Evolutionary conservation across 64 coral and sea anemone genomes (phyloP).

Genomic region (Stichodactyla mertensii): DNA sequence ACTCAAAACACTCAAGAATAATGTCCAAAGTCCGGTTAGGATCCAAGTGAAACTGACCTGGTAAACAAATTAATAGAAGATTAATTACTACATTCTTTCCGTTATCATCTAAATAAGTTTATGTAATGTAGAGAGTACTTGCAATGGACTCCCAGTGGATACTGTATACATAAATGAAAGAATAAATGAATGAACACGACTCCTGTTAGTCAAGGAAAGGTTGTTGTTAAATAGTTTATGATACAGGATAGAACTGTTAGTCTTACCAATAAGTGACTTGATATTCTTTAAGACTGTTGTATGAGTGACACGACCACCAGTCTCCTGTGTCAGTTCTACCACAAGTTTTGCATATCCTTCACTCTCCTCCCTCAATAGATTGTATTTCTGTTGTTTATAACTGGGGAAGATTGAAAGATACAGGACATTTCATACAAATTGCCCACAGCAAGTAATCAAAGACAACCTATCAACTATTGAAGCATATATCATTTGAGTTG

Average conservation of each 20-base stretch:
- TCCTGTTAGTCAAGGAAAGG: too few relatives aligned
- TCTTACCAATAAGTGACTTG: slow-evolving; percentile 92
- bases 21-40: slow-evolving; percentile 92
- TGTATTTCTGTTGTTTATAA: slow-evolving; percentile 98
- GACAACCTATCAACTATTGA: too few relatives aligned
- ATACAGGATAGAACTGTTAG: not conserved
- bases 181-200: too few relatives aligned
- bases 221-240: not conserved
- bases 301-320: slow-evolving; percentile 62
- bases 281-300: slow-evolving; percentile 81
- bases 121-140: too few relatives aligned
- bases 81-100: too few relatives aligned
- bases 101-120: too few relatives aligned
- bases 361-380: slow-evolving; percentile 87
- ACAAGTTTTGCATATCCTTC: slow-evolving; percentile 96
- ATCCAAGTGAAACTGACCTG: slow-evolving; percentile 92
- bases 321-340: slow-evolving; percentile 78
- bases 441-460: not conserved
- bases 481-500: too few relatives aligned
- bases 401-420: slow-evolving; percentile 25
- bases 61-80: not conserved
- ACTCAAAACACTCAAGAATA: slow-evolving; percentile 90
- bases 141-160: too few relatives aligned
- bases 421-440: not conserved
- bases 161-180: too few relatives aligned